These are phyloP conservation scores for Urocynchramus pylzowi DNA, from an alignment of 2,113 vertebrate genomes.

Conservation along the genomic window DNA sequence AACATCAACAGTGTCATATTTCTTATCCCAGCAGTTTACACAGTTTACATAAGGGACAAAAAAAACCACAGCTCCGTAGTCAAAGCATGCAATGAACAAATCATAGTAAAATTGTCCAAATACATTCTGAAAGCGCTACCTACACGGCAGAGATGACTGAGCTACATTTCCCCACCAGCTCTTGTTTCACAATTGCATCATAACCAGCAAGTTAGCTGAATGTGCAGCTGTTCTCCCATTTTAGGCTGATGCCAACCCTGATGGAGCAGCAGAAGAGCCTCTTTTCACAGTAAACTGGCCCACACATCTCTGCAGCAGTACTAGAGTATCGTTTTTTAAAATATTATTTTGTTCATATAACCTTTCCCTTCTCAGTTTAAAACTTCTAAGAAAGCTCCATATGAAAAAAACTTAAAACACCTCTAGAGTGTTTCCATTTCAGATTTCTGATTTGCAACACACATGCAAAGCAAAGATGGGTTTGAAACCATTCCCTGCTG, in stretches of 20 bases:
- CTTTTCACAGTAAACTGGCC: neutral
- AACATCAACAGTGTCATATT: neutral
- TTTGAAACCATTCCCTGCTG: neutral
- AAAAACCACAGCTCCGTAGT: neutral
- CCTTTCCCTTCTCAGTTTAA: neutral
- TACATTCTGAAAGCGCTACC: neutral
- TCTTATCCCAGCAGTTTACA: neutral
- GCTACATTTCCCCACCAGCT: neutral
- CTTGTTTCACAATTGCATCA: neutral
- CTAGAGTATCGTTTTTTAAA: rapidly evolving
- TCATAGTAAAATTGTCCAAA: neutral
- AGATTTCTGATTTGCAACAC: neutral
- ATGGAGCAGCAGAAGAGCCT: neutral
- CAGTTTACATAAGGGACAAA: neutral
- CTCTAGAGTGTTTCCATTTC: neutral
- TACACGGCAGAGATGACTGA: neutral
- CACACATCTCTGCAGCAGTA: neutral
- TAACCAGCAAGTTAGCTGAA: neutral
- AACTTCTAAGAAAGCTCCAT: neutral
- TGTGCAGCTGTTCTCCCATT: neutral
- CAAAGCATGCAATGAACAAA: neutral
- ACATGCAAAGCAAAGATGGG: neutral
- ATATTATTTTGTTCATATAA: neutral
- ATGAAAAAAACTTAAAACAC: neutral
- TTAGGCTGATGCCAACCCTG: neutral